A percentile compares a stretch with the other conserved stretches of the same genome.
phyloP scores from a whole-genome alignment of 2,113 vertebrate species.

The Daphoenositta chrysoptera region DNA sequence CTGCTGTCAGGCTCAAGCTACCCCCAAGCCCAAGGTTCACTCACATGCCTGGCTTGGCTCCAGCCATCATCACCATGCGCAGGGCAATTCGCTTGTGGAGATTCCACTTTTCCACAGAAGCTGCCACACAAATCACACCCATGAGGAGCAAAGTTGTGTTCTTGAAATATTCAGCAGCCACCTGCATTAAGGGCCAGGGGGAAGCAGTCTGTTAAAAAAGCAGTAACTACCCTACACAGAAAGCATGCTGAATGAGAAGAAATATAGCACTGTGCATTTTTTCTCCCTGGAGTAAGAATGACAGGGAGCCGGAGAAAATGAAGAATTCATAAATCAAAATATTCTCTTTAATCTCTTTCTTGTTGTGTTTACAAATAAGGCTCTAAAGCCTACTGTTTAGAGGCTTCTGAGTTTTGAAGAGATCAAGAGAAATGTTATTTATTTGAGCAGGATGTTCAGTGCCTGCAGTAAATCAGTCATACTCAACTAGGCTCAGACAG shows the following conservation, averaged over 20 bases:
- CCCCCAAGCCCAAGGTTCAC: slow-evolving; percentile 27
- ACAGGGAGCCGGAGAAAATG: not conserved
- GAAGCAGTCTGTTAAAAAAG: not conserved
- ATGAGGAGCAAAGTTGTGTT: slow-evolving; percentile 95
- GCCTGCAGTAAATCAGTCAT: not conserved
- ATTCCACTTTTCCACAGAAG: slow-evolving; percentile 98
- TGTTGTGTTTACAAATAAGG: not conserved
- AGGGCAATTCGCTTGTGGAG: slow-evolving; percentile 94
- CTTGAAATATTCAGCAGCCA: slow-evolving; percentile 95
- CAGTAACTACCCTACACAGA: not conserved
- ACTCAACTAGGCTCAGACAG: not conserved
- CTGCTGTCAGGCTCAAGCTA: not conserved
- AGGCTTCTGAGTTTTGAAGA: not conserved
- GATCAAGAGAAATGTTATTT: not conserved
- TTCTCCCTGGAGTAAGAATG: not conserved
- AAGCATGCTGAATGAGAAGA: not conserved
- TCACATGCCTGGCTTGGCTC: slow-evolving; percentile 97
- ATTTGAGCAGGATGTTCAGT: not conserved
- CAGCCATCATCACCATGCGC: slow-evolving; percentile 95
- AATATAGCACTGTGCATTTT: not conserved
- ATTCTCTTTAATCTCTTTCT: not conserved
- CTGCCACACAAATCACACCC: slow-evolving; percentile 95
- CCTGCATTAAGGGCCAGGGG: slow-evolving; percentile 66
- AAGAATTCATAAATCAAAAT: not conserved
- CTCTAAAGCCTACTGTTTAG: not conserved